Evolutionary conservation across 2,113 vertebrate genomes (phyloP), one percentile per base, ranked within the genome.

Genomic region (Pangasianodon hypophthalmus): DNA sequence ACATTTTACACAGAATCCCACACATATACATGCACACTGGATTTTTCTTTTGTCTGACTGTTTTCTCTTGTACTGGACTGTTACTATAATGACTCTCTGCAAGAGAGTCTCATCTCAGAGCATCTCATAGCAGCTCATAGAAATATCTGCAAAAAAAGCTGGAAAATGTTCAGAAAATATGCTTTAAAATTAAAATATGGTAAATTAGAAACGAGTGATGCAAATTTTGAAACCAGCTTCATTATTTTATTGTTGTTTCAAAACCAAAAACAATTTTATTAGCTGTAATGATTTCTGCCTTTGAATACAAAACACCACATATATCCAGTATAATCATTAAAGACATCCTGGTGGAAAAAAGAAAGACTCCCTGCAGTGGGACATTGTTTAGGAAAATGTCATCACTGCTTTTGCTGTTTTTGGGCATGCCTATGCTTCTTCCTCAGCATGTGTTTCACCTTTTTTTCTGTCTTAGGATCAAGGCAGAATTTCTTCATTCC

Each of bases 401-500:
- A 58, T 83, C 54, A 24, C 9, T 58, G 16, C 6, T n/a, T 64
- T 85, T 64, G 46, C 58, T 46, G 14, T 21, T 67, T 87, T 13
- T 14, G 71, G 4, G 0, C n/a, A 37, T 37, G 32, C 32, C 0
- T 56, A 4, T 56, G 0, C 19, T 11, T 58, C 54, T 0, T 26
- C 37, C 1, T 80, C 32, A 0, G 21, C 19, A 32, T 5, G 0
- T 0, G 0, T 48, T 67, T 48, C 84, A 85, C 84, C 21, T 4
- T 67, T 2, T 29, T 85, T 24, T 85, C 84, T 9, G 84, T 0
- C 29, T 16, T 69, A 3, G 32, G 91, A 52, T 90, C 0, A 75
- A 52, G 82, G 86, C 95, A 96, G 0, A 92, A 0, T 21, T 0
- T 93, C 8, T 0, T 54, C 0, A 0, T 1, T n/a, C 3, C 73